phyloP scores from a whole-genome alignment of 2,888 invertebrate genomes.

The Ophion costatus region DNA sequence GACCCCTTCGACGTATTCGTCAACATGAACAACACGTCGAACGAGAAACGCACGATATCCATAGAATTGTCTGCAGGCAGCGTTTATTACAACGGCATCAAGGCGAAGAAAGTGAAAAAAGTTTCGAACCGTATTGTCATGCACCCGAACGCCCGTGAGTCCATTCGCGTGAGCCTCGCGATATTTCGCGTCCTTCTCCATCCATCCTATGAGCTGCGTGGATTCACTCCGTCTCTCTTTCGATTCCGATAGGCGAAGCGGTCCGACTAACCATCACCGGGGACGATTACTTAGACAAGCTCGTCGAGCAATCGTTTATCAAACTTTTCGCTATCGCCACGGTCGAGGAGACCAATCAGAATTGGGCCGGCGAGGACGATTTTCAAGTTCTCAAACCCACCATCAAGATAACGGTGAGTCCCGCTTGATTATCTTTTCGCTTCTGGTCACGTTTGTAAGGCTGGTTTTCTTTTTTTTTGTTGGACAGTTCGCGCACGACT shows the following conservation, averaged over 20 bases:
- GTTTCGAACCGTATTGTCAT: conserved; percentile 88
- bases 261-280: conserved; percentile 86
- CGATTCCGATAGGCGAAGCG: conserved; percentile 84
- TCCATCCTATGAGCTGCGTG: too few species aligned
- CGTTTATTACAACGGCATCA: conserved; percentile 91
- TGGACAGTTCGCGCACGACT: conserved; percentile 86
- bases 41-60: conserved; percentile 86
- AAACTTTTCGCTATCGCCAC: conserved; percentile 91
- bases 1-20: conserved; percentile 88
- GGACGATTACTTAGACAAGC: conserved; percentile 90
- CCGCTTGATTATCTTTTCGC: neutral
- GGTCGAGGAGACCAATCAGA: conserved; percentile 92
- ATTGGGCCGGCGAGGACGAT: conserved; percentile 93
- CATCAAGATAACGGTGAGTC: conserved; percentile 87
- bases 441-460: neutral
- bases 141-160: conserved; percentile 87
- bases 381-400: conserved; percentile 91
- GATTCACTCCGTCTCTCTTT: neutral
- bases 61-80: conserved; percentile 88
- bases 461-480: conserved; percentile 11
- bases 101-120: conserved; percentile 88
- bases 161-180: too few species aligned
- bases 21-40: conserved; percentile 87
- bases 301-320: conserved; percentile 92
- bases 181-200: too few species aligned